Evolutionary conservation across 1,140 invertebrate species (phyloP), one percentile per base, ranked within the genome.

Genomic region (Hesperophylax magnus): DNA sequence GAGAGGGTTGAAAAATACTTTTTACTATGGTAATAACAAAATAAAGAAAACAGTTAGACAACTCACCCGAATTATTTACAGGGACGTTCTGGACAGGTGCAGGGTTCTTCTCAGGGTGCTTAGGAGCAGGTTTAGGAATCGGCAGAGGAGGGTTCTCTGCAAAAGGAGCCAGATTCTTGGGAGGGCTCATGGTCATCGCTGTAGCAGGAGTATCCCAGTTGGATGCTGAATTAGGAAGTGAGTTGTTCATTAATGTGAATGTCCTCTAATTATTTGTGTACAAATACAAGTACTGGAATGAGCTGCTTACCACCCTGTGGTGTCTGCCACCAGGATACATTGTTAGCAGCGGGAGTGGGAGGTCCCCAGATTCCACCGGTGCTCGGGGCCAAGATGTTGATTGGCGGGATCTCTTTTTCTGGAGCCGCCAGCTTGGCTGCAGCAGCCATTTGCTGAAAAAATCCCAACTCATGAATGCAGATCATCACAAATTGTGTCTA

Each of bases 261-360:
- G 34, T 6, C 7, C 34, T 39, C 34, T 39, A 5, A 47, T 47
- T 47, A 11, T 47, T 11, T 47, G 39, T 14, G 2, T 65, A 65
- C 2, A 65, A 27, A 63, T 1, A 9, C 14, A 63, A 63, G 4
- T 22, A 63, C 3, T 63, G n/a, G 14, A 14, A 63, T 22, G 3
- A 20, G 11, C 9, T 47, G n/a, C 18, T 61, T 61, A 67, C 77
- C 65, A 22, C 34, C 54, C 71, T 39, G 71, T 15, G 77, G 54
- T 34, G 77, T 15, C 31, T 79, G 77, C 77, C 77, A 79, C 77
- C 77, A 79, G 52, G 65, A 52, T 22, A 61, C 75, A 22, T 56
- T 56, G 31, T 15, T 56, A 31, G 34, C 18, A 20, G 69, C 56
- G 31, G 63, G 61, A 24, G 69, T 72, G 34, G 69, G 77, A 20